Evolutionary conservation across 2,113 vertebrate species (phyloP).

Genomic region (Microcebus ravelobensis): DNA sequence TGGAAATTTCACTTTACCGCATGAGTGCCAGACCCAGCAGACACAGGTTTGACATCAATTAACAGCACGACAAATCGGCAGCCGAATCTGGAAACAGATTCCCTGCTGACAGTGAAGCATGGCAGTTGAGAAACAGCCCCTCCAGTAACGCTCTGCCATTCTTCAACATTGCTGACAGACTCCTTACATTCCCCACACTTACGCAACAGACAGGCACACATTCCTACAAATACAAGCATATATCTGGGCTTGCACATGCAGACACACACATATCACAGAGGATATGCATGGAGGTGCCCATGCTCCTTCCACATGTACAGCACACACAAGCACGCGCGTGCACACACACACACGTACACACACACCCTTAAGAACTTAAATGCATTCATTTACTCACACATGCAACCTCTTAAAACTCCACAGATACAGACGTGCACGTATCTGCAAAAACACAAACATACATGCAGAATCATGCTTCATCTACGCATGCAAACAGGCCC

Average conservation of each 20-base stretch:
- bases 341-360: too few species aligned
- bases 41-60: constrained; percentile 59
- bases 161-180: neutral
- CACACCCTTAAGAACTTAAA: neutral
- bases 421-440: neutral
- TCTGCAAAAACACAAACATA: neutral
- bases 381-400: neutral
- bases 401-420: neutral
- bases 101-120: neutral
- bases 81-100: constrained; percentile 3
- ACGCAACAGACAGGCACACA: neutral
- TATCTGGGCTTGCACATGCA: neutral
- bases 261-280: neutral
- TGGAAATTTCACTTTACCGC: constrained; percentile 40
- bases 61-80: constrained; percentile 34
- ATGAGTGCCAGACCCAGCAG: constrained; percentile 14
- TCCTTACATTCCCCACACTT: neutral
- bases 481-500: accelerated
- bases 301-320: too few species aligned
- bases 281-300: accelerated
- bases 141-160: constrained; percentile 16
- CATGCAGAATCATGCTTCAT: too few species aligned
- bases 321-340: too few species aligned
- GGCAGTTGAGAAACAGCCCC: neutral
- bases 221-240: neutral